phyloP scores from a whole-genome alignment of 2,797 vertebrate species.

The Semotilus atromaculatus region DNA sequence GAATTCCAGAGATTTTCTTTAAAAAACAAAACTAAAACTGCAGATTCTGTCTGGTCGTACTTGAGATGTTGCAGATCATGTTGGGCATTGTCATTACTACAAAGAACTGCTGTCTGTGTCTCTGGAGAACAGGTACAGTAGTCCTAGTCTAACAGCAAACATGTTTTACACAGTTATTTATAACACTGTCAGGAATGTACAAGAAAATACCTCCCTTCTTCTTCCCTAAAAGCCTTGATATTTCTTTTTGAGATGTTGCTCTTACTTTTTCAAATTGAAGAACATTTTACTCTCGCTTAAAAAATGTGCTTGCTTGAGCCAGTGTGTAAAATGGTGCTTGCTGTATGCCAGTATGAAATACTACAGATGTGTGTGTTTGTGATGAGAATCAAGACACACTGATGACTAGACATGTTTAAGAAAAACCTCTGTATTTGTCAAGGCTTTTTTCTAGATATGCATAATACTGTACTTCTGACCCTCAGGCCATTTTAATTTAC shows the following conservation, averaged over 20 bases:
- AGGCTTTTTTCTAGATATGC: conserved; percentile 17
- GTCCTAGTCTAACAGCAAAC: neutral
- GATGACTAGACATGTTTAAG: neutral
- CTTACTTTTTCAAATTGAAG: neutral
- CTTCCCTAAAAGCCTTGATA: conserved; percentile 8
- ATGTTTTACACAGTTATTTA: neutral
- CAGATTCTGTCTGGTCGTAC: neutral
- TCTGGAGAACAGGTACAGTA: neutral
- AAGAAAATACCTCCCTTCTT: conserved; percentile 13
- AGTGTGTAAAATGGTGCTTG: neutral
- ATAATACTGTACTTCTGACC: neutral
- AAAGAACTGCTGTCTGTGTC: neutral
- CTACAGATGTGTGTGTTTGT: conserved; percentile 1
- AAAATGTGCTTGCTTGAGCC: neutral
- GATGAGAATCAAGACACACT: neutral
- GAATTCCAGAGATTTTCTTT: neutral
- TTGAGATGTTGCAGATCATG: neutral
- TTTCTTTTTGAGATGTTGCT: neutral
- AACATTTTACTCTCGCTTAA: neutral
- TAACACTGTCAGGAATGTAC: conserved; percentile 19
- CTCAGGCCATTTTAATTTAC: conserved; percentile 5
- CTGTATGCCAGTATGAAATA: neutral
- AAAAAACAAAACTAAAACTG: neutral
- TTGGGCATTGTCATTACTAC: neutral
- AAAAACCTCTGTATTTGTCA: neutral